These are phyloP conservation scores for Actenoides hombroni DNA, from an alignment of 2,113 vertebrate species.

Conservation along the genomic window DNA sequence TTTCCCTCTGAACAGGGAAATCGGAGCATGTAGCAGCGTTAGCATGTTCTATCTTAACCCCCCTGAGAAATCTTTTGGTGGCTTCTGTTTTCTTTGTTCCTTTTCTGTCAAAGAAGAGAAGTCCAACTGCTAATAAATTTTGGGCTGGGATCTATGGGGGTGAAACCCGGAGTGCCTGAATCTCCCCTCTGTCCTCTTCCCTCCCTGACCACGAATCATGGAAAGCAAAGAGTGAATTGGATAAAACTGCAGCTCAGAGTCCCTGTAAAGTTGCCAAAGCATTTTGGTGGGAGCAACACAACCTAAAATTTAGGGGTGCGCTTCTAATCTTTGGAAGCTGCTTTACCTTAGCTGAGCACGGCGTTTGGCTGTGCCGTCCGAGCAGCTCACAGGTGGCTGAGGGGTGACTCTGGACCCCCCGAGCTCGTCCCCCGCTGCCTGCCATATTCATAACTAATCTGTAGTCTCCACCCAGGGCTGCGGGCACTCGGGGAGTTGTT, in stretches of 20 bases:
- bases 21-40: not conserved
- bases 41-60: not conserved
- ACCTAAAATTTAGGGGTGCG: not conserved
- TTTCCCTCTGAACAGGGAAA: not conserved
- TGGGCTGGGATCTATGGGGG: not conserved
- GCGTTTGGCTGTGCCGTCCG: not conserved
- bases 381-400: not conserved
- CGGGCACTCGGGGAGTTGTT: constrained; percentile 79
- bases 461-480: constrained; percentile 62
- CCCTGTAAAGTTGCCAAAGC: not conserved
- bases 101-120: not conserved
- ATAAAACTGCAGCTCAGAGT: not conserved
- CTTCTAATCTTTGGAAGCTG: not conserved
- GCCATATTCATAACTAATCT: constrained; percentile 72
- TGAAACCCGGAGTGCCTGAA: not conserved
- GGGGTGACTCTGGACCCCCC: not conserved
- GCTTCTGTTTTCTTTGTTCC: not conserved
- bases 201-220: fast-evolving
- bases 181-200: not conserved
- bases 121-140: not conserved
- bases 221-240: not conserved
- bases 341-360: constrained; percentile 27
- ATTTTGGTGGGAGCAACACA: not conserved
- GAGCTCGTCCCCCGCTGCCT: not conserved
- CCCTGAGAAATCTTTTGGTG: not conserved